Evolutionary conservation across 1,140 invertebrate species (phyloP).

Genomic region (Saxidomus purpurata): DNA sequence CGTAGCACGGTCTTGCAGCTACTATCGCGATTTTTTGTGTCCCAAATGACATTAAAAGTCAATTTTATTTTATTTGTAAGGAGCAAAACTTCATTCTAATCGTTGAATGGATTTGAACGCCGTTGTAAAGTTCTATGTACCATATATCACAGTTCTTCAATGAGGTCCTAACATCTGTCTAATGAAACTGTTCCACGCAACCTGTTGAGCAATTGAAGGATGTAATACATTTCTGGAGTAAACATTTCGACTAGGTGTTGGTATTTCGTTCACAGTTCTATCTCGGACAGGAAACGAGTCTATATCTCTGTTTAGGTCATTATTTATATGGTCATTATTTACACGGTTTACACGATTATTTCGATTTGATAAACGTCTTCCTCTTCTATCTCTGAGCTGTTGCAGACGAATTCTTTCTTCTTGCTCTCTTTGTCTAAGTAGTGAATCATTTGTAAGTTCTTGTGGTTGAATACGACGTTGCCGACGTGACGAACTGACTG

Average conservation of each 20-base stretch:
- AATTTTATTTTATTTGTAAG: too few relatives aligned
- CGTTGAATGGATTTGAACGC: too few relatives aligned
- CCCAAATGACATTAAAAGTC: too few relatives aligned
- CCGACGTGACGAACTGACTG: background rate
- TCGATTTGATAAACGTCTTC: background rate
- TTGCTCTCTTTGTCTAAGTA: background rate
- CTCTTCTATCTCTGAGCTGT: background rate
- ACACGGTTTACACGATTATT: background rate
- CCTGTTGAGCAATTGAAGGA: constrained; percentile 47
- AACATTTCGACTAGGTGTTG: background rate
- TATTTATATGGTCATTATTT: background rate
- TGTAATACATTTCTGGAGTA: constrained; percentile 6
- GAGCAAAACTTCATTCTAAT: too few relatives aligned
- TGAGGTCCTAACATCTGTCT: constrained; percentile 59
- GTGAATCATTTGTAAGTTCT: background rate
- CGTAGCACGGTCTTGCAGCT: too few relatives aligned
- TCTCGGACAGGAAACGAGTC: background rate
- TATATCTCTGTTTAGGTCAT: constrained; percentile 3
- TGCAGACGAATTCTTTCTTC: background rate
- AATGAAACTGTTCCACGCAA: constrained; percentile 63
- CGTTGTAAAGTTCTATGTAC: too few relatives aligned
- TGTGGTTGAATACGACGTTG: constrained; percentile 10
- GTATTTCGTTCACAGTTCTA: background rate
- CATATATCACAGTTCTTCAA: constrained; percentile 14
- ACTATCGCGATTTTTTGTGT: too few relatives aligned